These are phyloP conservation scores for Cantharis nigra DNA, from an alignment of 2,888 invertebrate species.

Conservation along the genomic window DNA sequence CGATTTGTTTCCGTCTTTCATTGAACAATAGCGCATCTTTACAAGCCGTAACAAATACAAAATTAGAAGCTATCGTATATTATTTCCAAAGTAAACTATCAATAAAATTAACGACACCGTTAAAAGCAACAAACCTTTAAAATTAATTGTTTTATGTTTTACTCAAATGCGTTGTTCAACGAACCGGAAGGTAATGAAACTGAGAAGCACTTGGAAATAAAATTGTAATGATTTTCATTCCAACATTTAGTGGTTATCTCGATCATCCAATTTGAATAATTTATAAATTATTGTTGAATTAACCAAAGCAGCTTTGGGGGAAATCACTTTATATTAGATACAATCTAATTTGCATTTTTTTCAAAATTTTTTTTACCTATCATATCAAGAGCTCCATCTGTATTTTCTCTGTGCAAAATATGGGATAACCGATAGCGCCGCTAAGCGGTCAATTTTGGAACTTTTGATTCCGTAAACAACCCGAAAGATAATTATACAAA, in stretches of 20 bases:
- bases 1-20: background rate
- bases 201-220: background rate
- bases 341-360: too few relatives aligned
- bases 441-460: too few relatives aligned
- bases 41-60: background rate
- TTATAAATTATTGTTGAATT: slow-evolving; percentile 44
- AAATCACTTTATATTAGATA: too few relatives aligned
- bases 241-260: background rate
- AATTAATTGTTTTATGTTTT: slow-evolving; percentile 24
- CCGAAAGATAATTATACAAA: too few relatives aligned
- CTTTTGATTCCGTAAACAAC: too few relatives aligned
- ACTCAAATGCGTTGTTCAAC: slow-evolving; percentile 33
- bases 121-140: background rate
- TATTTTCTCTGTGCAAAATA: too few relatives aligned
- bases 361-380: too few relatives aligned
- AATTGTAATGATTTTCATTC: background rate
- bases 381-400: too few relatives aligned
- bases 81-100: slow-evolving; percentile 7
- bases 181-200: background rate
- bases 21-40: background rate
- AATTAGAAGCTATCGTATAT: slow-evolving; percentile 26
- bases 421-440: too few relatives aligned
- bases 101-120: background rate
- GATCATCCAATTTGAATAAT: slow-evolving; percentile 59
- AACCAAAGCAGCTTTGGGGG: too few relatives aligned